Conservation (phyloP, 2,888 invertebrate genomes). For the Ormyrus pomaceus region DNA sequence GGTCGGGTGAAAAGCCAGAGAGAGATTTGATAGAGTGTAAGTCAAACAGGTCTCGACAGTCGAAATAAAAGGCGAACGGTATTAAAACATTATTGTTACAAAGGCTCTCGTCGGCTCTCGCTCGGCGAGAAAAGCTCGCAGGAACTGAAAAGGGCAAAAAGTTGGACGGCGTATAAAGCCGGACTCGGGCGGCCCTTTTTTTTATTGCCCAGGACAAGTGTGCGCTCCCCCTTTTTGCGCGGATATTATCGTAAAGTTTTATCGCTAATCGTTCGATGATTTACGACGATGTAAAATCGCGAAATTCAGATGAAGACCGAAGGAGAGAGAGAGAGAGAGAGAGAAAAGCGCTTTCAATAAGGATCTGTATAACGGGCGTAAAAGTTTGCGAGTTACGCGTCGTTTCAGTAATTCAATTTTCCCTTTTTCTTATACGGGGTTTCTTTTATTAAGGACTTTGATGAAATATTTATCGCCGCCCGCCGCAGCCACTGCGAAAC, state of each 20-base stretch:
- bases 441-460: constrained; percentile 5
- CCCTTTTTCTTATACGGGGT: background rate
- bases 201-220: constrained; percentile 24
- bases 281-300: constrained; percentile 46
- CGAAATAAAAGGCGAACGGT: constrained; percentile 19
- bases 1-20: too few relatives aligned
- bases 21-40: background rate
- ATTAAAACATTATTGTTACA: constrained; percentile 28
- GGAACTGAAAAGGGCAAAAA: background rate
- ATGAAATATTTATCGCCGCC: constrained; percentile 33
- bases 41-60: constrained; percentile 3
- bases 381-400: constrained; percentile 38
- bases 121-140: background rate
- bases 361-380: constrained; percentile 26
- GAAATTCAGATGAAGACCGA: constrained; percentile 30
- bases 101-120: too few relatives aligned
- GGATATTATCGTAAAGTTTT: constrained; percentile 52
- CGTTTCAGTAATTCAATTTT: constrained; percentile 30
- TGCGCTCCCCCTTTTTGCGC: background rate
- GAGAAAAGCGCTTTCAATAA: constrained; percentile 7
- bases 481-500: background rate
- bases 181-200: background rate
- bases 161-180: constrained; percentile 3
- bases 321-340: background rate
- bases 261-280: constrained; percentile 53